Percentiles rank a stretch among this genome's conserved stretches.
Conservation (phyloP, 2,797 vertebrate species). For the Leptodactylus fallax region DNA sequence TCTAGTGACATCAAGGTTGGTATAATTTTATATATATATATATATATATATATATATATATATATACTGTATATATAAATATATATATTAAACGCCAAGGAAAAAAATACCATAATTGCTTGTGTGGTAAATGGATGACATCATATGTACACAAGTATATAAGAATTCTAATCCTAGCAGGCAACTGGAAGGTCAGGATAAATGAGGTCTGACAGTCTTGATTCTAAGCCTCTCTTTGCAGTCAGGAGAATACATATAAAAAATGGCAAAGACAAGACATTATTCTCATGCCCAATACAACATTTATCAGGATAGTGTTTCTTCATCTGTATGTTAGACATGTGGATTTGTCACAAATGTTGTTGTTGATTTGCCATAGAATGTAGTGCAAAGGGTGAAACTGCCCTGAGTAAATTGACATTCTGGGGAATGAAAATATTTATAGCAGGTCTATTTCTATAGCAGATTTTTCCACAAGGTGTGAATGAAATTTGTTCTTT, state of each 20-base stretch:
- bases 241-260: neutral
- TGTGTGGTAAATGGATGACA: neutral
- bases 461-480: too few species aligned
- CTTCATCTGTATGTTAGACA: too few species aligned
- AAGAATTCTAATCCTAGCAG: neutral
- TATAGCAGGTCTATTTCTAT: too few species aligned
- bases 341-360: too few species aligned
- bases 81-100: neutral
- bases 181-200: neutral
- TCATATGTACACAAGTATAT: neutral
- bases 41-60: too few species aligned
- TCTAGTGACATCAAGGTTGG: neutral
- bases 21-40: too few species aligned
- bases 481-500: too few species aligned
- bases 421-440: too few species aligned
- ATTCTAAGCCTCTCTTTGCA: neutral
- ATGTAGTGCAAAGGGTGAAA: too few species aligned
- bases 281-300: neutral
- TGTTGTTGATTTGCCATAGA: too few species aligned
- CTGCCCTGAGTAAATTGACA: too few species aligned
- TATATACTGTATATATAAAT: neutral
- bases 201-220: neutral
- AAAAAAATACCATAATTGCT: too few species aligned
- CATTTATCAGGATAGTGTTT: neutral
- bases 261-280: neutral